A percentile compares a stretch with the other conserved stretches of the same genome.
Evolutionary conservation across 2,797 vertebrate species (phyloP).

Genomic region (Nasua narica): DNA sequence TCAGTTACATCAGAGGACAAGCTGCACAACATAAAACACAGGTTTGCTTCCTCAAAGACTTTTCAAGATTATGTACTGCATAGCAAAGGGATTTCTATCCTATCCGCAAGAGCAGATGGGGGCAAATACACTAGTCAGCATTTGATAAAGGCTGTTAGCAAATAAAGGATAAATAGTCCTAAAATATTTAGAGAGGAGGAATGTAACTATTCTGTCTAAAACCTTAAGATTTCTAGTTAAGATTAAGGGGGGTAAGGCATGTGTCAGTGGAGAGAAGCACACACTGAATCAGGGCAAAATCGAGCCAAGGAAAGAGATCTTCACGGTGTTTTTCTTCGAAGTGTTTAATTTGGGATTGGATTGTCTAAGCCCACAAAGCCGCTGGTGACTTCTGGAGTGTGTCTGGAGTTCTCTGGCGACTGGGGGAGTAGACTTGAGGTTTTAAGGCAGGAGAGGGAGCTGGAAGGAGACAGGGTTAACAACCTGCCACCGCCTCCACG

Average conservation of each 20-base stretch:
- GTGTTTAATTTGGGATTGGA: background rate
- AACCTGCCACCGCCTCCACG: background rate
- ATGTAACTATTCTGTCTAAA: background rate
- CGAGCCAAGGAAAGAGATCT: background rate
- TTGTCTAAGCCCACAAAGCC: background rate
- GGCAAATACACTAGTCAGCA: background rate
- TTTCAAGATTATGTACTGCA: background rate
- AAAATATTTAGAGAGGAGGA: constrained; percentile 9
- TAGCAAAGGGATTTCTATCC: background rate
- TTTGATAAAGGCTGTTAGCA: background rate
- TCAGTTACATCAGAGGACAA: background rate
- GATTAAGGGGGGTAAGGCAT: background rate
- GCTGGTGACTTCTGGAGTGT: background rate
- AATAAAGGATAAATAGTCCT: background rate
- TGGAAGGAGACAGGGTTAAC: background rate
- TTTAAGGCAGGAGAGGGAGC: background rate
- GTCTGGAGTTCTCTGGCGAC: background rate
- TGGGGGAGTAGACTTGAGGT: background rate
- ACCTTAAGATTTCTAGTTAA: background rate
- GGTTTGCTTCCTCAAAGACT: background rate
- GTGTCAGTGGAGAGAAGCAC: background rate
- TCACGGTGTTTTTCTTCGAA: background rate
- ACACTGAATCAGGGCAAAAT: background rate
- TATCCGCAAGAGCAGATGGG: background rate
- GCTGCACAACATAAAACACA: background rate